Base-by-base conservation (phyloP, 2,888 invertebrate species). In the Agriopis aurantiaria region DNA sequence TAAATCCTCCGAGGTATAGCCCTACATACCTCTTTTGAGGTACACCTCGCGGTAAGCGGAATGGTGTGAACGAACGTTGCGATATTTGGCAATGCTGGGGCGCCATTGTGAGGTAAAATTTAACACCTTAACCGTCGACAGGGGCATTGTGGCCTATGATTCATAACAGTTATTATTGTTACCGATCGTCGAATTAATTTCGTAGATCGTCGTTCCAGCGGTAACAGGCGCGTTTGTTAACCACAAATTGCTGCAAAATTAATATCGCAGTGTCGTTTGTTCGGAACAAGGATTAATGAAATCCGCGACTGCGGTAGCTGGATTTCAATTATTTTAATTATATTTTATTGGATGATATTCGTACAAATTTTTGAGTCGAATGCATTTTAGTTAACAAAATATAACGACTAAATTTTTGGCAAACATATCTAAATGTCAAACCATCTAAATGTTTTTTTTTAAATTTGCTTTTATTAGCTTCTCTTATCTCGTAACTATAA, bases 141-240 rank as follows among this genome's bases (percentile, higher is more conserved):
- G 82, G 76, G 80, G 86, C 80, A 85, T 93, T 92, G 91, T 93
- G 78, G 78, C 77, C 73, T 78, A 86, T 94, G 93, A 93, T 92
- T 92, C 89, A 94, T 91, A 72, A 82, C 85, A 82, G 82, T 85
- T 86, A 87, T 91, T 91, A 91, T 92, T 90, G 90, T 90, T 83
- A 84, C 89, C 88, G 87, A 91, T 92, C 85, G 83, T 78, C 80
- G 87, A 89, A 92, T 92, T 93, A 93, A 94, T 92, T 91, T 85
- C 81, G 80, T 81, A 85, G 82, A 87, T 85, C 85, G 84, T 85
- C 82, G 84, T 83, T 85, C 85, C 81, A 75, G 76, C 68, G 75
- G 80, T 85, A 86, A 87, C 88, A 82, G 84, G 78, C 82, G 81
- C 79, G 85, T 83, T 89, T 80, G 70, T 66, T 17, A 82, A 75